A percentile compares a stretch with the other conserved stretches of the same genome.
phyloP scores from a whole-genome alignment of 1,140 invertebrate genomes.

The Procambarus virginalis region DNA sequence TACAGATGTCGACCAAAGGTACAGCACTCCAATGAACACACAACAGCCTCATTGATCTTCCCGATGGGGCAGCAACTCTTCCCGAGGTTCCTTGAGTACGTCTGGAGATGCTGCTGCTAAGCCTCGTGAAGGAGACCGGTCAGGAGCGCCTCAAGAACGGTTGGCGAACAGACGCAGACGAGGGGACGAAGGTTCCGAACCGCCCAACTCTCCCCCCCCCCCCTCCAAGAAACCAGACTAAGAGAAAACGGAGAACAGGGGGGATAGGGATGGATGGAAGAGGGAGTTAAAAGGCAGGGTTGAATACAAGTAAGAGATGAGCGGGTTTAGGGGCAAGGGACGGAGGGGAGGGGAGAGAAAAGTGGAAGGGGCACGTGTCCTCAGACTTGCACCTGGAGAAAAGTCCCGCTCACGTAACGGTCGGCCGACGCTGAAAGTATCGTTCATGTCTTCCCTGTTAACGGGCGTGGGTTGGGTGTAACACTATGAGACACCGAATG shows the following conservation, averaged over 20 bases:
- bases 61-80: no score
- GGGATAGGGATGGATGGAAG: background rate
- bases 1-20: no score
- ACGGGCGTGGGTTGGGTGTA: background rate
- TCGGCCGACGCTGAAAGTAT: slow-evolving; percentile 28
- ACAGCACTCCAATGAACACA: no score
- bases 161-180: slow-evolving; percentile 27
- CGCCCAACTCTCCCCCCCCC: no score
- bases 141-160: slow-evolving; percentile 35
- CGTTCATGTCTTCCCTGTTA: slow-evolving; percentile 5
- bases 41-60: no score
- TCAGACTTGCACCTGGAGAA: slow-evolving; percentile 59
- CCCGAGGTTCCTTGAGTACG: background rate
- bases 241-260: slow-evolving; percentile 20
- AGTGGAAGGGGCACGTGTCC: slow-evolving; percentile 55
- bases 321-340: slow-evolving; percentile 34
- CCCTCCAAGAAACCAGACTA: background rate
- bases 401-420: slow-evolving; percentile 48
- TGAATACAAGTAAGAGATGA: slow-evolving; percentile 53
- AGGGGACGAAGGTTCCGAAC: slow-evolving; percentile 9
- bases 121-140: slow-evolving; percentile 46
- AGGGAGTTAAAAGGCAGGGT: slow-evolving; percentile 41
- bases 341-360: slow-evolving; percentile 18
- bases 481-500: slow-evolving; percentile 19
- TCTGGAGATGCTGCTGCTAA: background rate